Percentiles rank a stretch among this genome's conserved stretches.
Conservation (phyloP, 1,140 invertebrate species). For the Carposina sasakii region DNA sequence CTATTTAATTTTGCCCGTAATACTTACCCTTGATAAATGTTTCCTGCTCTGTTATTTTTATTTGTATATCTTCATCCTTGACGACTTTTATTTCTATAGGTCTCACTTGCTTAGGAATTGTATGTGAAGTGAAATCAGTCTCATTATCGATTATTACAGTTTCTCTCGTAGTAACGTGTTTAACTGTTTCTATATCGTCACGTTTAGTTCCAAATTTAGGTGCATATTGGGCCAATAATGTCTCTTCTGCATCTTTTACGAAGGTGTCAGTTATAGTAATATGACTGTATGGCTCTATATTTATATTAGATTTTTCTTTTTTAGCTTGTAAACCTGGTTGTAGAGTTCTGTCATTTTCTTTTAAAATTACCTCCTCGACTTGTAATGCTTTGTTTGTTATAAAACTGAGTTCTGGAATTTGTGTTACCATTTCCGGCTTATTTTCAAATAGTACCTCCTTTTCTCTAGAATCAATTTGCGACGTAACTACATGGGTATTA, state of each 20-base stretch:
- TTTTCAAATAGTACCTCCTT: no score
- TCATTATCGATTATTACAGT: constrained; percentile 44
- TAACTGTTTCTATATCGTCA: constrained; percentile 42
- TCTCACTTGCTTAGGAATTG: no score
- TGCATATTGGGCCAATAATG: constrained; percentile 17
- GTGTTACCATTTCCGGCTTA: no score
- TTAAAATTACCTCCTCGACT: constrained; percentile 38
- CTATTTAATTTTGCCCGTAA: no score
- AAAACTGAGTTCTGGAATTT: constrained; percentile 19
- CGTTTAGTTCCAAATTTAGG: constrained; percentile 26
- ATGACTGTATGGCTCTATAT: constrained; percentile 42
- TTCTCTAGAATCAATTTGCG: no score
- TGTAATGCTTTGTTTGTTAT: constrained; percentile 33
- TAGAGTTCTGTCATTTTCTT: constrained; percentile 31
- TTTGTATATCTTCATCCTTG: constrained; percentile 21
- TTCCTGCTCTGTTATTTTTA: constrained; percentile 32
- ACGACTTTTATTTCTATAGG: no score
- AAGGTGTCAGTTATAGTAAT: constrained; percentile 36
- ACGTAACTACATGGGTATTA: no score
- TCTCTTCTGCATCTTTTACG: constrained; percentile 40
- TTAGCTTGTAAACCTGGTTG: no score
- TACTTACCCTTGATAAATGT: constrained; percentile 40
- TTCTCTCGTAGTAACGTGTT: constrained; percentile 51
- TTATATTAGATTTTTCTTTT: constrained; percentile 25
- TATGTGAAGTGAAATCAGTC: constrained; percentile 18